Evolutionary conservation across 2,888 invertebrate genomes (phyloP), one percentile per base, ranked within the genome.

Genomic region (Rhamphomyia laevipes): DNA sequence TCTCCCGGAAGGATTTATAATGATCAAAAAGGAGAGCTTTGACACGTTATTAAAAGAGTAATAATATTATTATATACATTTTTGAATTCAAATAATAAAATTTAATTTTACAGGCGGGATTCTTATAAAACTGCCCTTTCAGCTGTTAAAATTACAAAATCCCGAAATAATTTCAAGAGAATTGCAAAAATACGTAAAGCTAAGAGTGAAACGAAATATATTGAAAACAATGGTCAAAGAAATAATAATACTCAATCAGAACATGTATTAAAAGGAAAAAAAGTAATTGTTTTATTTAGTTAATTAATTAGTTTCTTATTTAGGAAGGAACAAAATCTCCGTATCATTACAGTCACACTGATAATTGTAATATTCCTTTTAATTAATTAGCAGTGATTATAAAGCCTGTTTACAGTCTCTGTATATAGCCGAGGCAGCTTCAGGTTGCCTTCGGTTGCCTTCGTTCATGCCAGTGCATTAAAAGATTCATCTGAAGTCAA

Each of bases 121-220:
- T 13, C 31, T 18, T 41, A 13, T 7, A 41, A 41, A 18, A 41
- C 10, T 21, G 41, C 41, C 13, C 3, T 41, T 4, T 18, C 41
- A 12, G 13, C 13, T 18, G 13, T 23, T 23, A 41, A 41, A 18
- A 13, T 13, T 12, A 41, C 5, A 41, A 23, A 18, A 37, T 43
- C 43, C 16, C 47, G 47, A 43, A 9, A 48, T 37, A 15, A 16
- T 18, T 12, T 21, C 37, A 55, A 43, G 45, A 53, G 3, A 54
- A 46, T 30, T 59, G 60, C 13, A 64, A 63, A 50, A 52, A 63
- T 67, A 45, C 63, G 68, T 42, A 67, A 64, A 54, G 67, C 66
- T 4, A 68, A 64, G 55, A 68, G 68, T 51, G 68, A 68, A 52
- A 61, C 64, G 37, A 67, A 67, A 45, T 67, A 67, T 48, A 58